Conservation (phyloP, 2,888 invertebrate species). For the Bellardia bayeri region DNA sequence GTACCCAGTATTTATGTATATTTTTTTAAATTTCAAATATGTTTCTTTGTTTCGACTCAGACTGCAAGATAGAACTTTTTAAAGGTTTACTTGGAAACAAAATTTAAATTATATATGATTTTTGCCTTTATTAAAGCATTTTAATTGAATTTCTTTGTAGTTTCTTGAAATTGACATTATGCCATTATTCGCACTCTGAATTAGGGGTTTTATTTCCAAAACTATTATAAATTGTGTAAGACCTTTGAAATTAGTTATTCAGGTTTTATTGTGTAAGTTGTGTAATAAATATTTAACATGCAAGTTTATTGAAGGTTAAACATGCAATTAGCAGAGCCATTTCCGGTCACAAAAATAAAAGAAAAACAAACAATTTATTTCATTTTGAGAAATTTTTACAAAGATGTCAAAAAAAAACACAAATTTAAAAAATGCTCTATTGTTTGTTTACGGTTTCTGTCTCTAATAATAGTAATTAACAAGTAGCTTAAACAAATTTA, state of each 20-base stretch:
- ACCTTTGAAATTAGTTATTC: background rate
- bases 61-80: background rate
- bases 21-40: background rate
- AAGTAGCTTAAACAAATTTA: too few relatives aligned
- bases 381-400: background rate
- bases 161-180: background rate
- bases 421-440: too few relatives aligned
- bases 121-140: background rate
- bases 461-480: too few relatives aligned
- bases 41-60: background rate
- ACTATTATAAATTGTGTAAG: background rate
- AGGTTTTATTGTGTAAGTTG: background rate
- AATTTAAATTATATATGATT: background rate
- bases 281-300: background rate
- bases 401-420: too few relatives aligned
- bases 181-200: background rate
- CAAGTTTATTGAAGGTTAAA: background rate
- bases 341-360: background rate
- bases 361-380: background rate
- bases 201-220: too few relatives aligned
- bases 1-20: background rate
- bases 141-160: too few relatives aligned
- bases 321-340: background rate
- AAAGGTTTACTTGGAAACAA: background rate
- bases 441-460: too few relatives aligned